Evolutionary conservation across 2,113 vertebrate species (phyloP).

Genomic region (Aptenodytes forsteri): DNA sequence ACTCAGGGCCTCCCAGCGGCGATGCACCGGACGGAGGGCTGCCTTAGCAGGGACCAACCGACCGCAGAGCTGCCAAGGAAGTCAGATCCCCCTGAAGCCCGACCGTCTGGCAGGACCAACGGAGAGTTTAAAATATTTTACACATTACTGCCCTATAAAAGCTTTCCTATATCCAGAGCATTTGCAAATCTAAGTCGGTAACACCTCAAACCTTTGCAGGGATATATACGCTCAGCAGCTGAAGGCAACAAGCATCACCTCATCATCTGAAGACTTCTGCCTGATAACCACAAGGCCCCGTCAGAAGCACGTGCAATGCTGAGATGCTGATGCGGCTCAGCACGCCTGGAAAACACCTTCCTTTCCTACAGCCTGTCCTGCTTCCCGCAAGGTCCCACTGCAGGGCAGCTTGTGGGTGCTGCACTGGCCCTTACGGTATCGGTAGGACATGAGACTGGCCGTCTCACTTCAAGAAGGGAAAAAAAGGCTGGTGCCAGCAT

Average conservation of each 20-base stretch:
- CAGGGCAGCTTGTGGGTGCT: not conserved
- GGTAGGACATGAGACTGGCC: rapidly evolving
- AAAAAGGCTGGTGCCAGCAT: not conserved
- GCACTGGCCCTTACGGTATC: rapidly evolving
- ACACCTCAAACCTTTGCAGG: not conserved
- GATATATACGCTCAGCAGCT: not conserved
- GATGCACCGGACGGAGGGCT: rapidly evolving
- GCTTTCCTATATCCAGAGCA: not conserved
- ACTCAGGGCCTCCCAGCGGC: not conserved
- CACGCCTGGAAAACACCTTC: not conserved
- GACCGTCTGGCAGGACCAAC: not conserved
- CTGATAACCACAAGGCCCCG: not conserved
- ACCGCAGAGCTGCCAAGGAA: not conserved
- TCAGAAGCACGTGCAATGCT: rapidly evolving
- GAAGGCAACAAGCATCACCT: not conserved
- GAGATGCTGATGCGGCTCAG: not conserved
- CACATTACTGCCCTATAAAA: not conserved
- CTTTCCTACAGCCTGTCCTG: rapidly evolving
- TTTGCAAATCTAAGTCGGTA: not conserved
- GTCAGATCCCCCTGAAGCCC: not conserved
- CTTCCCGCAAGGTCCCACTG: rapidly evolving
- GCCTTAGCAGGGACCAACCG: not conserved
- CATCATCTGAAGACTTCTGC: rapidly evolving
- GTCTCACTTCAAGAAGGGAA: not conserved
- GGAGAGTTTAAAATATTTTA: not conserved